These are phyloP conservation scores for Nerophis lumbriciformis DNA, from an alignment of 2,113 vertebrate species.

Conservation along the genomic window DNA sequence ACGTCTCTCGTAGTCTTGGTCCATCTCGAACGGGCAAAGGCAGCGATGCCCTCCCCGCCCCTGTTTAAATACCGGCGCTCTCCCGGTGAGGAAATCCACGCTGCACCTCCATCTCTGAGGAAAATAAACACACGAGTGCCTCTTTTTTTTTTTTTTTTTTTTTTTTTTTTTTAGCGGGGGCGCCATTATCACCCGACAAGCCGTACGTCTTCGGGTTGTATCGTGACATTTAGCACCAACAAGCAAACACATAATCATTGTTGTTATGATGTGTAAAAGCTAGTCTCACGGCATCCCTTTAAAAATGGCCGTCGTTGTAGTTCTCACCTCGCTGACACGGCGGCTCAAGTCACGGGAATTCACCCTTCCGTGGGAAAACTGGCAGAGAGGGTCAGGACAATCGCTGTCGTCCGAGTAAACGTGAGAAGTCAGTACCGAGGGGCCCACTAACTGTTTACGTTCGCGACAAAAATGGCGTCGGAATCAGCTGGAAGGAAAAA, in stretches of 20 bases:
- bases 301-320: slow-evolving; percentile 5
- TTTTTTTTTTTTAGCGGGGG: background rate
- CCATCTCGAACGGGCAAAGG: slow-evolving; percentile 59
- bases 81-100: slow-evolving; percentile 42
- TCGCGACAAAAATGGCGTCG: slow-evolving; percentile 73
- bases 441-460: slow-evolving; percentile 67
- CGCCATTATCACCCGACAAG: slow-evolving; percentile 1
- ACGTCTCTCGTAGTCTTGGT: slow-evolving; percentile 77
- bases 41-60: slow-evolving; percentile 27
- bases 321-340: slow-evolving; percentile 36
- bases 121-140: background rate
- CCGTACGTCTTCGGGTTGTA: background rate
- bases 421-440: slow-evolving; percentile 12
- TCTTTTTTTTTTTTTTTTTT: no score
- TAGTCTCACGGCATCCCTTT: slow-evolving; percentile 14
- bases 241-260: slow-evolving; percentile 2
- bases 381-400: no score
- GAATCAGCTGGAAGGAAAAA: slow-evolving; percentile 63
- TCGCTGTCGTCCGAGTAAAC: background rate
- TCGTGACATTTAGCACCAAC: background rate
- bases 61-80: slow-evolving; percentile 48
- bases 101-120: slow-evolving; percentile 56
- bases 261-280: slow-evolving; percentile 50
- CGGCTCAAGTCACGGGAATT: slow-evolving; percentile 30
- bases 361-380: background rate